These are phyloP conservation scores for Euwallacea similis DNA, from an alignment of 1,140 invertebrate species.

Conservation along the genomic window DNA sequence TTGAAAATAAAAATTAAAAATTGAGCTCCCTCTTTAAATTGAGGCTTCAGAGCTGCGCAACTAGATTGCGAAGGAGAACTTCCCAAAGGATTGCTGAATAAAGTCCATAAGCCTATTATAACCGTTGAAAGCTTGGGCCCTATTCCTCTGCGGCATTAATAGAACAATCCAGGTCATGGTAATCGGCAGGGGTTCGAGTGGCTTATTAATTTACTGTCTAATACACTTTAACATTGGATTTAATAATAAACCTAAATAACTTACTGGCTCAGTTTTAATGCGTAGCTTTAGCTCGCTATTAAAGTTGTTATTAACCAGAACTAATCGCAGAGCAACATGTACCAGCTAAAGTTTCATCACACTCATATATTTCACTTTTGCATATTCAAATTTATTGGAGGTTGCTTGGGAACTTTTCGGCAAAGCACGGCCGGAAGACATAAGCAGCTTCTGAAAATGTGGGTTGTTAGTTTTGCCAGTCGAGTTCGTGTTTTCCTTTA, in stretches of 20 bases:
- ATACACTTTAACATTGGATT: background rate
- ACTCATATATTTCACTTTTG: slow-evolving; percentile 4
- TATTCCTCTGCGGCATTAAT: slow-evolving; percentile 6
- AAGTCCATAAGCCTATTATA: slow-evolving; percentile 21
- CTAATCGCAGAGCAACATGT: background rate
- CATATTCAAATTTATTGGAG: slow-evolving; percentile 8
- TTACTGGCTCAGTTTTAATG: background rate
- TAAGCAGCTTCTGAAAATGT: background rate
- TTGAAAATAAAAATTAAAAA: background rate
- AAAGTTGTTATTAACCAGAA: slow-evolving; percentile 1
- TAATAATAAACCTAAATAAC: background rate
- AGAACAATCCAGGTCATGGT: background rate
- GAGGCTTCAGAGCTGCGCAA: background rate
- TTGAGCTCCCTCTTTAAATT: too few species aligned
- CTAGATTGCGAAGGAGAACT: background rate
- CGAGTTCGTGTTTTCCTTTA: slow-evolving; percentile 1
- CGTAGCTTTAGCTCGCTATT: background rate
- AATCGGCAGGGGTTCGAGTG: slow-evolving; percentile 5
- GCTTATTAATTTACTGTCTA: slow-evolving; percentile 10
- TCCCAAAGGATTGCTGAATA: slow-evolving; percentile 6
- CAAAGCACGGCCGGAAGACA: slow-evolving; percentile 1
- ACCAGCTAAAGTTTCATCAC: background rate
- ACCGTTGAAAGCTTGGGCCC: slow-evolving; percentile 8
- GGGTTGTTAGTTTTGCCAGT: background rate
- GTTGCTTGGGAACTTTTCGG: background rate